Evolutionary conservation across 30 jellyfish, hydroid and myxozoan species (phyloP).

Genomic region (Haliclystus octoradiatus): DNA sequence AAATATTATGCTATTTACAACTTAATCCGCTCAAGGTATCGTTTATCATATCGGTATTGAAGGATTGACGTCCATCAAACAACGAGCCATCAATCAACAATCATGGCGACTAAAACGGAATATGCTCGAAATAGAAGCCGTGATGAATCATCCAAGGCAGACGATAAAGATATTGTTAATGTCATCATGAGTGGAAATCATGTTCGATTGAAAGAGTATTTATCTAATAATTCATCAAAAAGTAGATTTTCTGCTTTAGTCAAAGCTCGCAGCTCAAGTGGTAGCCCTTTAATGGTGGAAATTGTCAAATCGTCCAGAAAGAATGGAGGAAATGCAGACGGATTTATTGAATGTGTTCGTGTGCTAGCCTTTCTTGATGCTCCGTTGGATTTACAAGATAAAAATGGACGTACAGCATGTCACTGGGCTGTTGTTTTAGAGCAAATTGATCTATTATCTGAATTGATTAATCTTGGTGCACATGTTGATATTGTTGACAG

Average conservation of each 20-base stretch:
- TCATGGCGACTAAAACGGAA: neutral
- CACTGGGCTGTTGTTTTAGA: constrained; percentile 51
- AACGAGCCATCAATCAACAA: neutral
- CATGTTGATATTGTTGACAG: constrained; percentile 11
- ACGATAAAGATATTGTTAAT: neutral
- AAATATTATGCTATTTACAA: too few species aligned
- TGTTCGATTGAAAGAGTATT: neutral
- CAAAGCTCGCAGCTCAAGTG: neutral
- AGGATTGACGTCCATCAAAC: too few species aligned
- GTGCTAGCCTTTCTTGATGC: constrained; percentile 26
- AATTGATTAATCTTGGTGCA: constrained; percentile 23
- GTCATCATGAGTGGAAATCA: neutral
- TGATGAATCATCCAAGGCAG: neutral
- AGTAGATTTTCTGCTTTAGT: neutral
- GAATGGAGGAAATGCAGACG: neutral
- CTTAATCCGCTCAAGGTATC: too few species aligned
- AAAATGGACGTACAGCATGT: constrained; percentile 20
- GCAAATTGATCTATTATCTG: constrained; percentile 17
- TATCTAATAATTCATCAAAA: neutral
- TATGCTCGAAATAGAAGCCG: neutral
- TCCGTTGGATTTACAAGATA: constrained; percentile 27
- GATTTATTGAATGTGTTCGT: constrained; percentile 17
- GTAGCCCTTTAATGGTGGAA: neutral
- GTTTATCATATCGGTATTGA: too few species aligned
- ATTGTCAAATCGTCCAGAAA: neutral